Conservation (phyloP, 2,113 vertebrate genomes). For the Saccopteryx leptura region DNA sequence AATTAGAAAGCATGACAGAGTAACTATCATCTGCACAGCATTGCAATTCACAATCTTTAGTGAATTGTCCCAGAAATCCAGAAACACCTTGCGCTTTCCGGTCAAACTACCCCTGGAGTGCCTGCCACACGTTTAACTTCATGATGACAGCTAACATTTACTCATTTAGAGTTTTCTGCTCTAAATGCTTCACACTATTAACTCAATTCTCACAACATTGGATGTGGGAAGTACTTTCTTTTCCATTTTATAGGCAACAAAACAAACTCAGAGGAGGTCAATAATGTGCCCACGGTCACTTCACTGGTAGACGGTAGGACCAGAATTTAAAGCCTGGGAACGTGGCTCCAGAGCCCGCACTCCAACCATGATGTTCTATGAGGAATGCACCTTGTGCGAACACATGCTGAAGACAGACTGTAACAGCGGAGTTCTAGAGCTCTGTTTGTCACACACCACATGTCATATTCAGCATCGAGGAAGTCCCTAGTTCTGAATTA, state of each 20-base stretch:
- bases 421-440: background rate
- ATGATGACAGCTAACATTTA: background rate
- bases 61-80: background rate
- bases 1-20: background rate
- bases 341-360: background rate
- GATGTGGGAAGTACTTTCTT: background rate
- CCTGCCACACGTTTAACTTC: background rate
- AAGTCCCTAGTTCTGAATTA: background rate
- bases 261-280: background rate
- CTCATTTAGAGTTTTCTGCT: background rate
- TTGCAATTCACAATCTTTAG: background rate
- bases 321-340: background rate
- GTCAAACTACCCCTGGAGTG: rapidly evolving
- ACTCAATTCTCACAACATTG: background rate
- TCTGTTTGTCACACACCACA: rapidly evolving
- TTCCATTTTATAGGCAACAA: background rate
- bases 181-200: background rate
- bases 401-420: rapidly evolving
- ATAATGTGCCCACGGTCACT: background rate
- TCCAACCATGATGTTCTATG: background rate
- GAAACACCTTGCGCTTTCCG: background rate
- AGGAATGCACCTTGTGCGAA: background rate
- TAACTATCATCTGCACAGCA: background rate
- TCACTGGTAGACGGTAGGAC: background rate
- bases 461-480: background rate